Percentiles rank a stretch among this genome's conserved stretches.
Evolutionary conservation across 2,113 vertebrate species (phyloP).

Genomic region (Haliaeetus leucogaster): DNA sequence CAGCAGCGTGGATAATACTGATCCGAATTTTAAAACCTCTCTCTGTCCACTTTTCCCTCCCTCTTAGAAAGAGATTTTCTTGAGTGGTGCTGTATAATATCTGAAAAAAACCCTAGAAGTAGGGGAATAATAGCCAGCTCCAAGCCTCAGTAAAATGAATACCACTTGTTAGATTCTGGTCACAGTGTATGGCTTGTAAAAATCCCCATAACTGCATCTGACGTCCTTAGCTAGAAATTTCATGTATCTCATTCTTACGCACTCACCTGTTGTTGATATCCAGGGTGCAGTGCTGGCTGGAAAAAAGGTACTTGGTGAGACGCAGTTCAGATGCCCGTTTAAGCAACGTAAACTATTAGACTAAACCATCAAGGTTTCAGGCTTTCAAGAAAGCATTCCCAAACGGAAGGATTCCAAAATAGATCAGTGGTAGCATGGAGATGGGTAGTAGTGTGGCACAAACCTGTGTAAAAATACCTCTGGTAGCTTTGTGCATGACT

Average conservation of each 20-base stretch:
- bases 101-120: not conserved
- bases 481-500: not conserved
- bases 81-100: not conserved
- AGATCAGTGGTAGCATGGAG: not conserved
- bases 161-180: not conserved
- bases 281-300: not conserved
- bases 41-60: not conserved
- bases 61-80: not conserved
- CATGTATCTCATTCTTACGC: rapidly evolving
- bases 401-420: not conserved
- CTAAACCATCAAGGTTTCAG: not conserved
- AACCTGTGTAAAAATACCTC: not conserved
- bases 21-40: not conserved
- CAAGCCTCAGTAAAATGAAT: not conserved
- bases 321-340: not conserved
- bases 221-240: not conserved
- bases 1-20: not conserved
- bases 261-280: not conserved
- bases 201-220: not conserved
- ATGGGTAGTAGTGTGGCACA: not conserved
- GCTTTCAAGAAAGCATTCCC: not conserved
- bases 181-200: not conserved
- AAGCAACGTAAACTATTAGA: not conserved
- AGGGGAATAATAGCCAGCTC: not conserved
- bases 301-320: not conserved